phyloP scores from a whole-genome alignment of 2,113 vertebrate genomes.

The Etia nguti region DNA sequence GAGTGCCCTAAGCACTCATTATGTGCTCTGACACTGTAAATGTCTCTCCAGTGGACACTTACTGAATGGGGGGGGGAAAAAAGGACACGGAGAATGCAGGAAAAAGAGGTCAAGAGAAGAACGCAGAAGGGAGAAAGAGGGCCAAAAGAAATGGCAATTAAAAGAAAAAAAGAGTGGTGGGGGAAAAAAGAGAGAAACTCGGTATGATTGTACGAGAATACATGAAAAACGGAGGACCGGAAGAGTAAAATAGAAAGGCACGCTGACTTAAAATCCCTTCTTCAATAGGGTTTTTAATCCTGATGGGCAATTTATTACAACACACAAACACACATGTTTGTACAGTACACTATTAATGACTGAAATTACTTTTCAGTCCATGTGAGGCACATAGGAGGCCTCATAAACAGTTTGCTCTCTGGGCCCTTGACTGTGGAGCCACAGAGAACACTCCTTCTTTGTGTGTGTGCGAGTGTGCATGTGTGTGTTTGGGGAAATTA shows the following conservation, averaged over 20 bases:
- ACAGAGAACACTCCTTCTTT: constrained; percentile 11
- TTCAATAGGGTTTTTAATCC: not conserved
- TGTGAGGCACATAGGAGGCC: not conserved
- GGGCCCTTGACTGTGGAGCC: not conserved
- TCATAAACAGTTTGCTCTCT: not conserved
- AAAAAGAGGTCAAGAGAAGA: not conserved
- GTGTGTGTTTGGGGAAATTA: constrained; percentile 28
- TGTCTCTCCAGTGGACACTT: constrained; percentile 15
- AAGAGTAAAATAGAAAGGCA: not conserved
- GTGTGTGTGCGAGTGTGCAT: constrained; percentile 1
- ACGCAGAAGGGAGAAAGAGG: not conserved
- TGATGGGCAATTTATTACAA: not conserved
- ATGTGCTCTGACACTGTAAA: constrained; percentile 19
- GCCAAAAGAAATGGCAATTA: not conserved
- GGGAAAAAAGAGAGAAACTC: accelerated
- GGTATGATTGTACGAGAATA: not conserved
- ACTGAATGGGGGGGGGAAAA: not conserved
- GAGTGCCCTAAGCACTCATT: constrained; percentile 5
- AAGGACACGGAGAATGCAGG: not conserved
- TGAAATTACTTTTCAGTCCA: constrained; percentile 21
- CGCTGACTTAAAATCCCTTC: not conserved
- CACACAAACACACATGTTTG: not conserved
- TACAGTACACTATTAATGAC: not conserved
- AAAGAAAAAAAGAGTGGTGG: not conserved
- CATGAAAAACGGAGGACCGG: not conserved